These are phyloP conservation scores for Leucoptera coffeella DNA, from an alignment of 2,888 invertebrate genomes.

Conservation along the genomic window DNA sequence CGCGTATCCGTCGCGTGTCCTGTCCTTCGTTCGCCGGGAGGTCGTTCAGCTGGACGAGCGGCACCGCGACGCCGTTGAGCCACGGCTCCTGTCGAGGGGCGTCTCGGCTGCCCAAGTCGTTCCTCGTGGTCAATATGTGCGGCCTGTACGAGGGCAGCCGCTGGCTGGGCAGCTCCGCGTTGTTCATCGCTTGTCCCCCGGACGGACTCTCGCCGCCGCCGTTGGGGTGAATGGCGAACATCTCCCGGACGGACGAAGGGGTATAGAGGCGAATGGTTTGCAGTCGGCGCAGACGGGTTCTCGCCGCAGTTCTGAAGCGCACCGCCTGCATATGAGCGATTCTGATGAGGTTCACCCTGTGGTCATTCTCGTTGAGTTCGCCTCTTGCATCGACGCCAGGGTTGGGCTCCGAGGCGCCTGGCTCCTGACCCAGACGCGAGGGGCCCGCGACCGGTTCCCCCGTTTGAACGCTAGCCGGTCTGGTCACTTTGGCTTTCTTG, in stretches of 20 bases:
- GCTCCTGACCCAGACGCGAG: constrained; percentile 10
- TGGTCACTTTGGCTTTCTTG: constrained; percentile 9
- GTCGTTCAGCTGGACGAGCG: constrained; percentile 58
- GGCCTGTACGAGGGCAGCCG: constrained; percentile 17
- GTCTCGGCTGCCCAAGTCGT: constrained; percentile 11
- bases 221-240: constrained; percentile 23
- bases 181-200: constrained; percentile 11
- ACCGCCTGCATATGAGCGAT: constrained; percentile 36
- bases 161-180: constrained; percentile 11
- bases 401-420: constrained; percentile 9
- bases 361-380: constrained; percentile 25
- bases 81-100: constrained; percentile 19
- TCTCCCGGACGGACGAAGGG: constrained; percentile 34
- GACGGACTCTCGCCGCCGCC: constrained; percentile 14
- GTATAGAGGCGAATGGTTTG: constrained; percentile 37
- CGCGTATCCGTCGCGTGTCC: constrained; percentile 20
- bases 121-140: constrained; percentile 16
- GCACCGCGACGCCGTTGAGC: constrained; percentile 32
- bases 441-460: constrained; percentile 28
- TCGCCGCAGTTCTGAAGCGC: constrained; percentile 28
- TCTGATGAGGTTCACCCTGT: constrained; percentile 30
- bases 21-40: constrained; percentile 33
- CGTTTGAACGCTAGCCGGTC: constrained; percentile 11
- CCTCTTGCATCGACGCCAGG: constrained; percentile 11
- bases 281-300: constrained; percentile 28